Evolutionary conservation across 1,140 invertebrate species (phyloP), one percentile per base, ranked within the genome.

Genomic region (Platorchestia sp.): DNA sequence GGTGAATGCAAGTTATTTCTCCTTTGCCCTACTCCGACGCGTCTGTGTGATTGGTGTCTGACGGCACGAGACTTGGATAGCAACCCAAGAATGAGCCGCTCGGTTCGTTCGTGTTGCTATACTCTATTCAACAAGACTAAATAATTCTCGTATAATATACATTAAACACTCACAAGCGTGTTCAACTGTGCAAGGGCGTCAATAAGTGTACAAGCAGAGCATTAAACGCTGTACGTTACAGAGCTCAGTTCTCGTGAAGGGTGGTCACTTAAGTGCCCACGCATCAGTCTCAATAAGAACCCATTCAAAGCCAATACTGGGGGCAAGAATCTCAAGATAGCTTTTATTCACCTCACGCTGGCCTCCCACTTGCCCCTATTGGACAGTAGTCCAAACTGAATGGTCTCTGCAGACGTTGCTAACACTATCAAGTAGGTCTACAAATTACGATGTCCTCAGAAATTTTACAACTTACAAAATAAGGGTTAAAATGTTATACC

Each of bases 261-360:
- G 1, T 75, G 59, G 36, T 6, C 87, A 41, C 5, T 3, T 41
- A 42, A 5, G 5, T 42, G 41, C n/a, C 41, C 87, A 42, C 41
- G 14, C n/a, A 89, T 89, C 87, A 89, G 87, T 42, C n/a, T 43
- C 87, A 89, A 89, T 89, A 41, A 89, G 43, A 27, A 89, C 5
- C 87, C 87, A 42, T 89, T 89, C 87, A 89, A 42, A 44, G 41
- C 87, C 87, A 89, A 89, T 89, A 89, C n/a, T 44, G 36, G 22
- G 41, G 19, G 59, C 59, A 75, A 36, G 27, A 36, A 14, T 10
- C 1, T 22, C 36, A 75, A 36, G 27, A 75, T 22, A 75, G 59
- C 59, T 75, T 51, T 75, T 75, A 75, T 75, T 75, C 27, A 36
- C 59, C 59, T 75, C 27, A 10, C 14, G 59, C 59, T 51, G 47